These are phyloP conservation scores for Pomacea maculata DNA, from an alignment of 1,140 invertebrate species.

Conservation along the genomic window DNA sequence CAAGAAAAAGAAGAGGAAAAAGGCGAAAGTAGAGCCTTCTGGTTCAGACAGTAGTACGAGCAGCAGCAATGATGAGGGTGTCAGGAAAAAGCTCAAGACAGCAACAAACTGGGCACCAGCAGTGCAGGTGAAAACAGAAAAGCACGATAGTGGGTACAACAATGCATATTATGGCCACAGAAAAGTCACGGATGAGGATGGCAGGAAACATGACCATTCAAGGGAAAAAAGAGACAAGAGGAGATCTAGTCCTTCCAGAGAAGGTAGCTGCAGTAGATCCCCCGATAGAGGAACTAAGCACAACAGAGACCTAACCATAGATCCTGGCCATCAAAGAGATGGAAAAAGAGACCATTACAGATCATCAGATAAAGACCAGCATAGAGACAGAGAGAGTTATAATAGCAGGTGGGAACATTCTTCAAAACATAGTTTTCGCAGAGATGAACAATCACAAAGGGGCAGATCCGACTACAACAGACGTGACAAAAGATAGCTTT, in stretches of 20 bases:
- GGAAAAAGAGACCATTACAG: not conserved
- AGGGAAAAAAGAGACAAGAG: conserved; percentile 30
- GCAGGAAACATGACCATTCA: conserved; percentile 3
- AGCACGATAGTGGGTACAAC: conserved; percentile 34
- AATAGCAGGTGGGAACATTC: not conserved
- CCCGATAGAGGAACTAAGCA: conserved; percentile 4
- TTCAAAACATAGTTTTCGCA: not conserved
- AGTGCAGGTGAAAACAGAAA: conserved; percentile 36
- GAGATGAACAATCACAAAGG: not conserved
- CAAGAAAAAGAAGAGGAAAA: conserved; percentile 29
- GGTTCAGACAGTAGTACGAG: conserved; percentile 14
- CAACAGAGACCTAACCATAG: not conserved
- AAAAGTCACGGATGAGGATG: not conserved
- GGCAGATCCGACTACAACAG: no score
- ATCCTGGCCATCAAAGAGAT: conserved; percentile 7
- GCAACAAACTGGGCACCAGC: not conserved
- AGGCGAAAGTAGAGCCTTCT: conserved; percentile 19
- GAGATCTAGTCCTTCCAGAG: conserved; percentile 38
- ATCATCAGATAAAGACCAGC: not conserved
- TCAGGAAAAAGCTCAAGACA: conserved; percentile 15
- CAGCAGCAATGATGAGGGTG: conserved; percentile 25
- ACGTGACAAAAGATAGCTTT: no score
- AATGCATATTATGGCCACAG: conserved; percentile 17
- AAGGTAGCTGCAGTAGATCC: not conserved
- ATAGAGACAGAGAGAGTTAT: not conserved